A percentile compares a stretch with the other conserved stretches of the same genome.
These are phyloP conservation scores for Gavialis gangeticus DNA, from an alignment of 2,113 vertebrate species.

Conservation along the genomic window DNA sequence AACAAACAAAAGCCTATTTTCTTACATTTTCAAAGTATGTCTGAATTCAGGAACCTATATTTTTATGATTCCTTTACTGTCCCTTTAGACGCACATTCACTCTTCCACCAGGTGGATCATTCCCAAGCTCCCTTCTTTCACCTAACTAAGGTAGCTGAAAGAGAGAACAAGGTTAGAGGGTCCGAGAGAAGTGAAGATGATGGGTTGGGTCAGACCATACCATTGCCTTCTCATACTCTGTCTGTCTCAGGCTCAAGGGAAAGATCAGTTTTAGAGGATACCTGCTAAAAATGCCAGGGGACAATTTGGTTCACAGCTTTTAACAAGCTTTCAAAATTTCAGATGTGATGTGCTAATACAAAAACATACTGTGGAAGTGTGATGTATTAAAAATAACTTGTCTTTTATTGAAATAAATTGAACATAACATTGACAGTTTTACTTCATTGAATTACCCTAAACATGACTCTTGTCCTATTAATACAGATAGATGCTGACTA, in stretches of 20 bases:
- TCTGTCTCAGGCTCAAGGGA: background rate
- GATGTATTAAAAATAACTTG: background rate
- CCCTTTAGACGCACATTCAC: background rate
- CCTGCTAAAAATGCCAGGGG: too few relatives aligned
- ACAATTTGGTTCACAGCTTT: background rate
- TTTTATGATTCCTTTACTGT: too few relatives aligned
- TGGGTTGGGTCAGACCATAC: background rate
- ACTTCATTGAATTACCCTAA: background rate
- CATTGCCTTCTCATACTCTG: background rate
- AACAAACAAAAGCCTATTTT: background rate
- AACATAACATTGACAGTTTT: background rate
- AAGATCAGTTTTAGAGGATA: background rate
- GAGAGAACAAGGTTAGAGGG: background rate
- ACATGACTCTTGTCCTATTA: background rate
- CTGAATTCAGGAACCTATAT: too few relatives aligned
- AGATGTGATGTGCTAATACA: background rate
- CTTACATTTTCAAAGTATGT: too few relatives aligned
- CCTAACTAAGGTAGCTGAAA: background rate
- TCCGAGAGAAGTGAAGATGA: background rate
- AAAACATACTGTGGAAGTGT: background rate
- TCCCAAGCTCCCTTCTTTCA: background rate
- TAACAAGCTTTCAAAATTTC: background rate
- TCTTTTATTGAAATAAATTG: background rate
- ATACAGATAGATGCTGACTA: background rate
- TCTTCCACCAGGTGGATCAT: background rate